Conservation (phyloP, 2,888 invertebrate species). For the Loripinus fragilis region DNA sequence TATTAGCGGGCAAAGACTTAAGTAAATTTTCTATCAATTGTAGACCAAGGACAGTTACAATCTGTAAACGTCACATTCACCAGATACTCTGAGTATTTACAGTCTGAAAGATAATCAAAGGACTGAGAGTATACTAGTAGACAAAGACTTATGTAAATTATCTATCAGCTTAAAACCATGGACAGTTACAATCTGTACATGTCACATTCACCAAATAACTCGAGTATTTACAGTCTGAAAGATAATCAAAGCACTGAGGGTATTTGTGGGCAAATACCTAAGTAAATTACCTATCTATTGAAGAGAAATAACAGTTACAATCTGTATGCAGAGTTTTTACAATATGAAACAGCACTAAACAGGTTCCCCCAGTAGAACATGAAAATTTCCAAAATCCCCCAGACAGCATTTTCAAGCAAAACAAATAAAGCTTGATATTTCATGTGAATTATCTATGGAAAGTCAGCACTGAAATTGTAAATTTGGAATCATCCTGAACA, state of each 20-base stretch:
- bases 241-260: not conserved
- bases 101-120: slow-evolving; percentile 5
- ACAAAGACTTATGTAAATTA: slow-evolving; percentile 14
- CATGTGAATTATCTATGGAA: no score
- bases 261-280: no score
- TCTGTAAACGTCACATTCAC: not conserved
- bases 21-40: slow-evolving; percentile 29
- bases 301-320: slow-evolving; percentile 35
- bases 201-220: not conserved
- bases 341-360: no score
- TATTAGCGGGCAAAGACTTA: no score
- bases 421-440: no score
- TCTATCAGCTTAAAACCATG: slow-evolving; percentile 37
- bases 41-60: slow-evolving; percentile 38
- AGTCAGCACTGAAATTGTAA: no score
- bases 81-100: not conserved
- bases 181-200: slow-evolving; percentile 27
- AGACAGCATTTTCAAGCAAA: no score
- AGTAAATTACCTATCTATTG: slow-evolving; percentile 31
- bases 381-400: no score
- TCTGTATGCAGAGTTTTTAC: no score
- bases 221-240: slow-evolving; percentile 4
- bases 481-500: no score
- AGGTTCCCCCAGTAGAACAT: no score
- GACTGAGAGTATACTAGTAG: no score